Base-by-base conservation (phyloP, 2,113 vertebrate species). In the Ailuropoda melanoleuca region DNA sequence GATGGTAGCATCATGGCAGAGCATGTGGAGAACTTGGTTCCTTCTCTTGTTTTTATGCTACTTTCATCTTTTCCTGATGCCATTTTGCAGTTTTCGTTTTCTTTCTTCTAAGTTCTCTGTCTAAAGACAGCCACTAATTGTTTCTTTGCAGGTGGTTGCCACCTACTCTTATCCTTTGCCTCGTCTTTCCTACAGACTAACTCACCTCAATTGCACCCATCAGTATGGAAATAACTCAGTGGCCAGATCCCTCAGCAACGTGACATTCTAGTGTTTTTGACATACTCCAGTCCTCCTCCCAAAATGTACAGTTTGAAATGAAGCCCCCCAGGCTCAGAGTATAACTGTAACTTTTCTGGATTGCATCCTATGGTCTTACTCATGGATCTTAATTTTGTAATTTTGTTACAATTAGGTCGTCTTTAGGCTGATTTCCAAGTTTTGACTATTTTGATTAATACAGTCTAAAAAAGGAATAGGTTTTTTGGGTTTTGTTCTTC, bases 401-500 rank as follows among this genome's bases (percentile, higher is more conserved):
- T 72, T 7, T 50, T 4, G 5, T 83, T 60, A 78, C 4, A 13
- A 29, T 26, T 70, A 8, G 34, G 72, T 80, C 50, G 48, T 48
- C 43, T 90, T 88, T 62, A 72, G 84, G 46, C 3, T 31, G 21
- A 68, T 78, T 83, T 82, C n/a, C 34, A 60, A 2, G 12, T 72
- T 64, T 89, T 83, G n/a, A 78, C 10, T 43, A 37, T 34, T 81
- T 86, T 80, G 48, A 37, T 92, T 68, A 66, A 86, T 43, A 66
- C 0, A 77, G 8, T 29, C 58, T 72, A 80, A 66, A 64, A 82
- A 70, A 50, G 70, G 15, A 93, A 31, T 39, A 50, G 1, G 13
- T 50, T 84, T 88, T 15, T 50, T 39, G 21, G 0, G 0, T 56
- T 66, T 70, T 34, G 0, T 56, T 29, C 53, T 90, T 60, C 19